Conservation (phyloP, 2,797 vertebrate species). For the Kryptopterus vitreolus region DNA sequence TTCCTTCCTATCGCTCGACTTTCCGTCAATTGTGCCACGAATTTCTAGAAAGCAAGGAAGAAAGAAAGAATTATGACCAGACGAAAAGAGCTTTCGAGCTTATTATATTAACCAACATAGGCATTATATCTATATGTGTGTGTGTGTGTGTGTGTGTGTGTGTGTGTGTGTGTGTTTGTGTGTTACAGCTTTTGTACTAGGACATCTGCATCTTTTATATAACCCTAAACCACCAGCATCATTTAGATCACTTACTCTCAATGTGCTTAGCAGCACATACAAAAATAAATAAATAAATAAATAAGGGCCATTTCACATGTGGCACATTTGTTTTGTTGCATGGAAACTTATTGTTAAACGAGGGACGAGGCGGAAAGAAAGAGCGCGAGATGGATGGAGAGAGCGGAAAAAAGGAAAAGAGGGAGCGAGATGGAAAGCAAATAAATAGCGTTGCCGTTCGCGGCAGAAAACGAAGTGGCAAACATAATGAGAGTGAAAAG, state of each 20-base stretch:
- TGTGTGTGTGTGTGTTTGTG: slow-evolving; percentile 20
- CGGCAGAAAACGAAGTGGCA: slow-evolving; percentile 70
- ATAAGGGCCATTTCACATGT: slow-evolving; percentile 55
- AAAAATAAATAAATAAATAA: slow-evolving; percentile 45
- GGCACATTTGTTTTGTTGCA: slow-evolving; percentile 72
- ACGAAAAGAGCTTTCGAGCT: background rate
- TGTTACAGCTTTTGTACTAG: slow-evolving; percentile 11
- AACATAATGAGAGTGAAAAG: slow-evolving; percentile 74
- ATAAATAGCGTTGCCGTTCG: slow-evolving; percentile 60
- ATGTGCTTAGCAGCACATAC: slow-evolving; percentile 61
- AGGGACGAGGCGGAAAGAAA: slow-evolving; percentile 29
- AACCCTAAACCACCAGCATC: slow-evolving; percentile 61
- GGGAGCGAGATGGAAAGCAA: slow-evolving; percentile 61
- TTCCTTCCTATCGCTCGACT: no score
- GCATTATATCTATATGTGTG: background rate
- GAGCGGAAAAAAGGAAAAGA: slow-evolving; percentile 47
- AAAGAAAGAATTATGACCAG: background rate
- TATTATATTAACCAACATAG: slow-evolving; percentile 12
- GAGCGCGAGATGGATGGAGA: slow-evolving; percentile 45
- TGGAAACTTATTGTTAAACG: slow-evolving; percentile 64
- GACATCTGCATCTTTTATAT: slow-evolving; percentile 56
- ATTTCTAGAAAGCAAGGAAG: background rate
- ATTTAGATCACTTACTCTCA: slow-evolving; percentile 60
- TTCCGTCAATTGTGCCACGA: no score
- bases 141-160: slow-evolving; percentile 25